Conservation (phyloP, 2,797 vertebrate genomes). For the Enteromius trimaculatus region DNA sequence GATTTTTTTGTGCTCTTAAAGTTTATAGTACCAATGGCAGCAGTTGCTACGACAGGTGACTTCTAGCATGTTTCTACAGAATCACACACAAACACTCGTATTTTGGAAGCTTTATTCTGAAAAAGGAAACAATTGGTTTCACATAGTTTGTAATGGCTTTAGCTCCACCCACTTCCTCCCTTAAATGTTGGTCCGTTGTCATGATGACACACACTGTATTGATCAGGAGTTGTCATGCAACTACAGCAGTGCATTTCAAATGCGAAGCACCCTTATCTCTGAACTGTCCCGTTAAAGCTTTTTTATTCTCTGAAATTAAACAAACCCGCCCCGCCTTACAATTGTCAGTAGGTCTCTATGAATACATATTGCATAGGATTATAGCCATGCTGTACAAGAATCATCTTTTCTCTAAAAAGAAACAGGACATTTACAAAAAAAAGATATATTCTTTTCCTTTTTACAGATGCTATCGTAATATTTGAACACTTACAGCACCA, state of each 20-base stretch:
- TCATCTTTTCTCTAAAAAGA: slow-evolving; percentile 77
- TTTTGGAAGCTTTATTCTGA: slow-evolving; percentile 92
- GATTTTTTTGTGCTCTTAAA: background rate
- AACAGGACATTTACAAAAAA: slow-evolving; percentile 82
- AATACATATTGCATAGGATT: slow-evolving; percentile 98
- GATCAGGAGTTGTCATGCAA: slow-evolving; percentile 92
- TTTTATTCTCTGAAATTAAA: slow-evolving; percentile 82
- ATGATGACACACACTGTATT: slow-evolving; percentile 86
- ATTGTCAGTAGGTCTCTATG: slow-evolving; percentile 86
- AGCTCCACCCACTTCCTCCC: slow-evolving; percentile 77
- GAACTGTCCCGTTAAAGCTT: slow-evolving; percentile 86
- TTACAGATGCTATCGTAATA: slow-evolving; percentile 80
- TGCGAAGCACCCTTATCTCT: slow-evolving; percentile 85
- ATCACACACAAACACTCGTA: slow-evolving; percentile 48
- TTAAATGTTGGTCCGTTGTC: slow-evolving; percentile 82
- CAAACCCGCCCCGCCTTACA: slow-evolving; percentile 85
- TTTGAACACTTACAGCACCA: slow-evolving; percentile 95
- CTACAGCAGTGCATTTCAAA: slow-evolving; percentile 86
- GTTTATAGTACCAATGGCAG: background rate
- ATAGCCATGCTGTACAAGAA: slow-evolving; percentile 97
- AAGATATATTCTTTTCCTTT: slow-evolving; percentile 71
- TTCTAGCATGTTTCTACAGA: slow-evolving; percentile 1
- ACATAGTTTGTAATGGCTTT: slow-evolving; percentile 89
- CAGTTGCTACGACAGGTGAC: background rate
- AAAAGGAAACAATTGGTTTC: slow-evolving; percentile 87